Evolutionary conservation across 2,888 invertebrate species (phyloP).

Genomic region (Cylloceria caligata): DNA sequence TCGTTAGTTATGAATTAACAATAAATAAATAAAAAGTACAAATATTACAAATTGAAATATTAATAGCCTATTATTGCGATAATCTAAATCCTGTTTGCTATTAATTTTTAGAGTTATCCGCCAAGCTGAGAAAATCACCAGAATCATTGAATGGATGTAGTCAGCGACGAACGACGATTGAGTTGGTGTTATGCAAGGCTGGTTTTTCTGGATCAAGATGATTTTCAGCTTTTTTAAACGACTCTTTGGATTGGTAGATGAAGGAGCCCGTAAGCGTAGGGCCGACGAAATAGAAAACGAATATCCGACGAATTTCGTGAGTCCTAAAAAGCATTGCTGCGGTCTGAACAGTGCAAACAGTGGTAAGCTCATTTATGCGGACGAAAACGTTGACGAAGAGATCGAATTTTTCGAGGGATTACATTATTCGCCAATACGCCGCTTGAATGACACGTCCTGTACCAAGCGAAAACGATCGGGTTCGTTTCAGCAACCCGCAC

Average conservation of each 20-base stretch:
- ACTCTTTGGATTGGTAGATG: constrained; percentile 77
- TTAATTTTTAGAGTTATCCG: constrained; percentile 9
- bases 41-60: too few relatives aligned
- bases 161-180: not conserved
- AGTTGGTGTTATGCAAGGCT: constrained; percentile 59
- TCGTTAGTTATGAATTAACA: too few relatives aligned
- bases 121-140: constrained; percentile 4
- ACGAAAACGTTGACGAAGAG: constrained; percentile 70
- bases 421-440: constrained; percentile 59
- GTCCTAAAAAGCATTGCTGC: constrained; percentile 73
- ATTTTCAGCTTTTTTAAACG: constrained; percentile 77
- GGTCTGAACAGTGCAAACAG: constrained; percentile 44
- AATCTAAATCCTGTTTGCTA: not conserved
- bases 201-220: constrained; percentile 64
- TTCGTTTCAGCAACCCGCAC: constrained; percentile 3
- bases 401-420: constrained; percentile 69
- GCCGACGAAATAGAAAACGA: constrained; percentile 67
- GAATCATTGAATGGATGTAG: constrained; percentile 61
- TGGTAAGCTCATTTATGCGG: constrained; percentile 55
- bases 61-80: too few relatives aligned
- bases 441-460: constrained; percentile 68
- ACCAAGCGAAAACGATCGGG: constrained; percentile 29
- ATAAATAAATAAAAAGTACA: too few relatives aligned
- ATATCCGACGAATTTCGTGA: constrained; percentile 63
- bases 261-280: constrained; percentile 75